phyloP scores from a whole-genome alignment of 30 jellyfish, hydroid and myxozoan species.

The Sanderia malayensis region DNA sequence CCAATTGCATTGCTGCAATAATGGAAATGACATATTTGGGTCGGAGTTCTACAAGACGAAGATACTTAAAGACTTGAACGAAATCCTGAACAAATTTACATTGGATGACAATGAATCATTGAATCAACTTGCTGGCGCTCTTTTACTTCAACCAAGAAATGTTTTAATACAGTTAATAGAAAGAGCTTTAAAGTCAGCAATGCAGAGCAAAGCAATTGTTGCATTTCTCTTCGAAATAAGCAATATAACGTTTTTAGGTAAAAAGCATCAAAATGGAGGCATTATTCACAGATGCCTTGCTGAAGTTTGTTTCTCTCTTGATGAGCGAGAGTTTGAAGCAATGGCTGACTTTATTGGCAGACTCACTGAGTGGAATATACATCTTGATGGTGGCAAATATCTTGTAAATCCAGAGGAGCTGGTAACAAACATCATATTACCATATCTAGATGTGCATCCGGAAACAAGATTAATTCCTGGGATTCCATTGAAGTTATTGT shows the following conservation, averaged over 20 bases:
- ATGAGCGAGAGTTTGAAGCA: slow-evolving; percentile 14
- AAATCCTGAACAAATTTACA: slow-evolving; percentile 10
- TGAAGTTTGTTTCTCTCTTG: background rate
- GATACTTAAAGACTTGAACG: background rate
- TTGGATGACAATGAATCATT: slow-evolving; percentile 7
- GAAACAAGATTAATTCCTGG: background rate
- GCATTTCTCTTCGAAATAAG: slow-evolving; percentile 1
- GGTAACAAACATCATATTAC: background rate
- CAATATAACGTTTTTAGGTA: slow-evolving; percentile 1
- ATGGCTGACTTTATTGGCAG: slow-evolving; percentile 2
- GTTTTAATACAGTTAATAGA: slow-evolving; percentile 12
- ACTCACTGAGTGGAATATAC: background rate
- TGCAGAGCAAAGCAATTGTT: slow-evolving; percentile 12
- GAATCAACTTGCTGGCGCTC: slow-evolving; percentile 2
- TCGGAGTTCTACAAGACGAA: background rate
- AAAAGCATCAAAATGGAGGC: slow-evolving; percentile 2
- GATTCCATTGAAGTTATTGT: background rate
- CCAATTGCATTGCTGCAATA: background rate
- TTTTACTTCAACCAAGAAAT: slow-evolving; percentile 8
- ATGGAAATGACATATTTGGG: background rate
- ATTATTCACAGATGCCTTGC: background rate
- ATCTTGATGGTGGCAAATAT: background rate
- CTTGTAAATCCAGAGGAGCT: background rate
- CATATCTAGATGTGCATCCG: background rate
- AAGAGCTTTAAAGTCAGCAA: slow-evolving; percentile 17